Evolutionary conservation across 2,113 vertebrate species (phyloP).

Genomic region (Promerops cafer): DNA sequence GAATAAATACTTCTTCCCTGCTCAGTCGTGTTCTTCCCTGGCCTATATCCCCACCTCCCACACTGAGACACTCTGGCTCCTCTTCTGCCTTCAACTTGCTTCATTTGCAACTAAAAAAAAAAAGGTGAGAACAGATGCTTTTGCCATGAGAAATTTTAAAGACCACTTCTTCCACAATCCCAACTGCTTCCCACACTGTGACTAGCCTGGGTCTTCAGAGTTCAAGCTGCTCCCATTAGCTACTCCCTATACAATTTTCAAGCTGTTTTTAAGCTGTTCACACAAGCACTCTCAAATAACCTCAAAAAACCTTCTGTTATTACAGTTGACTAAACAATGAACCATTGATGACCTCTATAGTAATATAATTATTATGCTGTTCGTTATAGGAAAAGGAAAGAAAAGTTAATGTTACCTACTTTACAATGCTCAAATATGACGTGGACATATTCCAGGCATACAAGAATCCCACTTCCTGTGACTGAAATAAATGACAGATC

Average conservation of each 20-base stretch:
- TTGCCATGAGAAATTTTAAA: not conserved
- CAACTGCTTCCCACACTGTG: not conserved
- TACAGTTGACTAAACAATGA: not conserved
- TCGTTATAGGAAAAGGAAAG: not conserved
- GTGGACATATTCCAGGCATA: not conserved
- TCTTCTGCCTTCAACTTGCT: not conserved
- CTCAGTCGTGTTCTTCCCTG: not conserved
- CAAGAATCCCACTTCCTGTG: not conserved
- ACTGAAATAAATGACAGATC: not conserved
- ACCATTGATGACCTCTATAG: not conserved
- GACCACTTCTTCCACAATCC: not conserved
- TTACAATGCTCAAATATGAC: not conserved
- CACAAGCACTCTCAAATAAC: not conserved
- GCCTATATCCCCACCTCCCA: not conserved
- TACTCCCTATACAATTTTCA: not conserved
- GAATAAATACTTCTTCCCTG: not conserved
- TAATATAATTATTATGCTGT: not conserved
- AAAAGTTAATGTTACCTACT: not conserved
- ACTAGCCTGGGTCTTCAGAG: not conserved
- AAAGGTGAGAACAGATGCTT: not conserved
- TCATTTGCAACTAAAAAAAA: not conserved
- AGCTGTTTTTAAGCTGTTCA: not conserved
- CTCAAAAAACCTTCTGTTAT: not conserved
- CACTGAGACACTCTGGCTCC: not conserved
- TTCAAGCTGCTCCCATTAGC: not conserved